phyloP scores from a whole-genome alignment of 2,888 invertebrate species.

The Hecatera dysodea region DNA sequence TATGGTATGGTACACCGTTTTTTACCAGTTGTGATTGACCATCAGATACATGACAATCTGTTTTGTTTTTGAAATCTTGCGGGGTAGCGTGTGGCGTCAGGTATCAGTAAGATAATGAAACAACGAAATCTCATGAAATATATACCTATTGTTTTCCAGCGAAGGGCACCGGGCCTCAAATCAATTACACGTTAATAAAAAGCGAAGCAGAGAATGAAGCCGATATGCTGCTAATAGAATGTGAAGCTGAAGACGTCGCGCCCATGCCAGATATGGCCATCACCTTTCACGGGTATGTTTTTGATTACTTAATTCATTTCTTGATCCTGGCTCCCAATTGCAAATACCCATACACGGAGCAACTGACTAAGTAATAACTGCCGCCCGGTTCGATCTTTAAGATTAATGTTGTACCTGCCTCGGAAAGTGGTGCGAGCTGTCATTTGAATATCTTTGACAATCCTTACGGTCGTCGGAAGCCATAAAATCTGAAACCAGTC shows the following conservation, averaged over 20 bases:
- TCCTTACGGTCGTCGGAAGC: no score
- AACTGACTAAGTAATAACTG: no score
- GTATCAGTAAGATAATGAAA: background rate
- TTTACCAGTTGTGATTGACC: background rate
- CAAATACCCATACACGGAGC: no score
- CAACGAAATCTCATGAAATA: background rate
- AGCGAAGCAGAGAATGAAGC: conserved; percentile 73
- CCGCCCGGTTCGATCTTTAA: no score
- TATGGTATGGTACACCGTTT: background rate
- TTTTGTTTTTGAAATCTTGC: no score
- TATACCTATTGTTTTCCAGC: conserved; percentile 69
- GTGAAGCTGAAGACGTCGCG: conserved; percentile 78
- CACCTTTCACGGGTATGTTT: conserved; percentile 75
- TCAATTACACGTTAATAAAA: conserved; percentile 74
- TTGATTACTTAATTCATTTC: background rate
- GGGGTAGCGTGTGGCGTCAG: no score
- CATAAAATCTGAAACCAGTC: background rate
- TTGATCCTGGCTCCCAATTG: no score
- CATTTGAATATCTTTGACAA: no score
- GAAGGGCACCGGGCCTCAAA: conserved; percentile 76
- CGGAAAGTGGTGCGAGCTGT: no score
- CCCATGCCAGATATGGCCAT: conserved; percentile 79
- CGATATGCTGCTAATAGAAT: conserved; percentile 74
- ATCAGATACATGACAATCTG: background rate
- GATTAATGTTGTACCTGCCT: no score